A percentile compares a stretch with the other conserved stretches of the same genome.
These are phyloP conservation scores for Leptura quadrifasciata DNA, from an alignment of 2,888 invertebrate species.

Conservation along the genomic window DNA sequence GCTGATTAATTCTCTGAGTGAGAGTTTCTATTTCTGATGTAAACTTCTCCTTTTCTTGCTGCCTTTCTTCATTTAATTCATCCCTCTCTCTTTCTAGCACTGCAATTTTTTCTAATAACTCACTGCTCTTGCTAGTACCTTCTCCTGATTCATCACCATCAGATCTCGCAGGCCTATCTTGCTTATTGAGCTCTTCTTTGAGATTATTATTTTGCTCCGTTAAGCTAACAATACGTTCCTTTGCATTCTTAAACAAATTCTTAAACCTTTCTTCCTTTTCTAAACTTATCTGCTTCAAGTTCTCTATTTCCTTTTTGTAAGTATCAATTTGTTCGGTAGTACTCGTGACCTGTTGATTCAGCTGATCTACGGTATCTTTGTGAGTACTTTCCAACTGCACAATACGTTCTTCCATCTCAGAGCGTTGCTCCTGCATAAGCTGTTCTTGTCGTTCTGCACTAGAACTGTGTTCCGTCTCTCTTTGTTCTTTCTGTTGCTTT, in stretches of 20 bases:
- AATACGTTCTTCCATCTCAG: conserved; percentile 72
- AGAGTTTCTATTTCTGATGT: conserved; percentile 82
- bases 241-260: conserved; percentile 82
- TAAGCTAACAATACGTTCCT: conserved; percentile 83
- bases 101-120: conserved; percentile 79
- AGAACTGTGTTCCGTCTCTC: conserved; percentile 74
- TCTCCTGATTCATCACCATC: conserved; percentile 73
- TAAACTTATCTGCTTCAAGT: conserved; percentile 70
- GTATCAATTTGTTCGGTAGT: conserved; percentile 76
- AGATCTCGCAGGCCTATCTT: conserved; percentile 67
- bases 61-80: conserved; percentile 75
- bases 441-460: conserved; percentile 74
- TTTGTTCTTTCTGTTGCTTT: conserved; percentile 71
- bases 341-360: conserved; percentile 73
- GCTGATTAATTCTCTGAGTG: conserved; percentile 77
- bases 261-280: conserved; percentile 74
- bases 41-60: conserved; percentile 83
- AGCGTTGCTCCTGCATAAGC: conserved; percentile 73
- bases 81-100: conserved; percentile 81
- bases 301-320: conserved; percentile 75
- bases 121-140: conserved; percentile 64
- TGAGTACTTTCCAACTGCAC: conserved; percentile 72
- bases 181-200: conserved; percentile 74
- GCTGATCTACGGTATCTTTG: conserved; percentile 73
- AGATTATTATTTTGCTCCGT: conserved; percentile 82